Evolutionary conservation across 92 coral and sea anemone species (phyloP).

Genomic region (Zoanthus sociatus): DNA sequence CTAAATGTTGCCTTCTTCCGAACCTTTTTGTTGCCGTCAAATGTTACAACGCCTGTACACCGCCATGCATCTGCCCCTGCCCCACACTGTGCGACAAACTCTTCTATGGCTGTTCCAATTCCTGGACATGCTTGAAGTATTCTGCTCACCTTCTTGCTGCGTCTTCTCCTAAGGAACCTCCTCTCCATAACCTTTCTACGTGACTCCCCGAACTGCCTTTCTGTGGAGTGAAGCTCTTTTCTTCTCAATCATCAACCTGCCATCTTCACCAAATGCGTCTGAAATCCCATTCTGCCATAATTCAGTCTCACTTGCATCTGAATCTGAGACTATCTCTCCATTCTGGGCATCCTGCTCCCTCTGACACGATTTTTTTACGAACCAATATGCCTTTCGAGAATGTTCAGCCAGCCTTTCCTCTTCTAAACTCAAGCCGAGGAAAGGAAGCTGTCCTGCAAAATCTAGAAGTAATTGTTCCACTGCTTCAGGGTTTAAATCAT

Average conservation of each 20-base stretch:
- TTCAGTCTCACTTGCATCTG: slow-evolving; percentile 35
- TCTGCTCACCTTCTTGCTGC: slow-evolving; percentile 47
- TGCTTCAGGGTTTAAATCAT: background rate
- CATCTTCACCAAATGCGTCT: slow-evolving; percentile 10
- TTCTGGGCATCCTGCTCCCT: background rate
- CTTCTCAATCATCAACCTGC: slow-evolving; percentile 15
- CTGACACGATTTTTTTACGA: background rate
- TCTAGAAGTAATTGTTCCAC: background rate
- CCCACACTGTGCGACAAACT: slow-evolving; percentile 51
- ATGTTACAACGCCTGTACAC: slow-evolving; percentile 56
- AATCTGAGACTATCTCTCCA: slow-evolving; percentile 47
- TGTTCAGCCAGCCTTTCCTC: background rate
- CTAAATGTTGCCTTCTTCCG: background rate
- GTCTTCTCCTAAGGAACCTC: slow-evolving; percentile 54
- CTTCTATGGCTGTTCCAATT: slow-evolving; percentile 56
- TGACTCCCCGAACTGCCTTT: slow-evolving; percentile 52
- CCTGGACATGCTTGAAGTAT: slow-evolving; percentile 33
- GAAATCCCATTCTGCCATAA: background rate
- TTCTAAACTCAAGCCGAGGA: background rate
- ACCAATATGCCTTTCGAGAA: background rate
- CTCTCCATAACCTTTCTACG: slow-evolving; percentile 51
- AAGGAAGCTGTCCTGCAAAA: background rate
- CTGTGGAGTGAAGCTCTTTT: slow-evolving; percentile 48
- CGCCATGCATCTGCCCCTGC: slow-evolving; percentile 68
- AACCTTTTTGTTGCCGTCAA: background rate